These are phyloP conservation scores for Hyposmocoma kahamanoa DNA, from an alignment of 1,140 invertebrate genomes.

Conservation along the genomic window DNA sequence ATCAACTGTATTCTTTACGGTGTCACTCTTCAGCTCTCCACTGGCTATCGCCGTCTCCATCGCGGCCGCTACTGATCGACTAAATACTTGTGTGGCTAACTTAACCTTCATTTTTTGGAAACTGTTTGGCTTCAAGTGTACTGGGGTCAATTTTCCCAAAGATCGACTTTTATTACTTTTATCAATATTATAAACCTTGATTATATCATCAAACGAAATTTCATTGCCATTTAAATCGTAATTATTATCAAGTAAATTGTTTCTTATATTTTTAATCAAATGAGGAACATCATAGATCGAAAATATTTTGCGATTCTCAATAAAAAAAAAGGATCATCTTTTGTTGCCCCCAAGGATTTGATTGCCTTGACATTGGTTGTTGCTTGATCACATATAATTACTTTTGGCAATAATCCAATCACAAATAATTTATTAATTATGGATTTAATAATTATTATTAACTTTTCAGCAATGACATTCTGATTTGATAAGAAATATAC, in stretches of 20 bases:
- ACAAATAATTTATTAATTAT: constrained; percentile 11
- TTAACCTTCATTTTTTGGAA: constrained; percentile 39
- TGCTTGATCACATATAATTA: constrained; percentile 9
- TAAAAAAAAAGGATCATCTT: constrained; percentile 13
- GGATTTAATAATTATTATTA: not conserved
- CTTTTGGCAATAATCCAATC: constrained; percentile 8
- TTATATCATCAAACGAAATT: constrained; percentile 14
- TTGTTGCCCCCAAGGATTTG: constrained; percentile 6
- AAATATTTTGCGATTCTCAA: constrained; percentile 11
- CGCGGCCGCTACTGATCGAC: constrained; percentile 21
- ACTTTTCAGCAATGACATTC: constrained; percentile 8
- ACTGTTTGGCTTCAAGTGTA: constrained; percentile 28
- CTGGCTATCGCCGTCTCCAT: constrained; percentile 22
- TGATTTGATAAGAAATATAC: constrained; percentile 8
- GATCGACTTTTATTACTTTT: constrained; percentile 18
- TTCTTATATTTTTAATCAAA: constrained; percentile 16
- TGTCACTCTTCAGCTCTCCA: constrained; percentile 15
- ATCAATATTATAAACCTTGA: constrained; percentile 12
- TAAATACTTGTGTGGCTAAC: constrained; percentile 30
- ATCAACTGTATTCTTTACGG: constrained; percentile 15
- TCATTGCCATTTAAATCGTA: constrained; percentile 6
- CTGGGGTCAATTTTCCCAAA: constrained; percentile 24
- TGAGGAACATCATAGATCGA: constrained; percentile 13
- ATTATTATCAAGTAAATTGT: constrained; percentile 12
- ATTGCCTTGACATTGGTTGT: constrained; percentile 9